Evolutionary conservation across 2,888 invertebrate genomes (phyloP).

Genomic region (Euspilapteryx auroguttella): DNA sequence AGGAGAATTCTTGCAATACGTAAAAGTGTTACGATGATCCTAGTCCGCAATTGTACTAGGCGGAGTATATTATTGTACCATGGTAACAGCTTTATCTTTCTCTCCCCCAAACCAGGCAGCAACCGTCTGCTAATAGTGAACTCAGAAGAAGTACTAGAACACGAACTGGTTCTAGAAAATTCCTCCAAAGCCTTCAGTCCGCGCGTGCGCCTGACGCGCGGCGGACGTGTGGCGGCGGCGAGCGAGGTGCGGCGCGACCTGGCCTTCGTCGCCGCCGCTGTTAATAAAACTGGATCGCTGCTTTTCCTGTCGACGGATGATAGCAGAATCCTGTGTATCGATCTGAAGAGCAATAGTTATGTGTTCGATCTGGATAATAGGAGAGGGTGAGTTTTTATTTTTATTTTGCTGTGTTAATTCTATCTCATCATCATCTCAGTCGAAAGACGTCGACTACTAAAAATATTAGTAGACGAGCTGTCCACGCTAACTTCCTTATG

Average conservation of each 20-base stretch:
- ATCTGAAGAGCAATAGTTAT: constrained; percentile 30
- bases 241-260: constrained; percentile 27
- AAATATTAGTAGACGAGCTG: no score
- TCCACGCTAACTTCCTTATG: no score
- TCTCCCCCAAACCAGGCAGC: no score
- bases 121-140: constrained; percentile 40
- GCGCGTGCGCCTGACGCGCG: constrained; percentile 19
- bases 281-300: constrained; percentile 37
- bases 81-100: no score
- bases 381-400: constrained; percentile 30
- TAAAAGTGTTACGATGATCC: no score
- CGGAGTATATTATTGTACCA: no score
- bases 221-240: constrained; percentile 21
- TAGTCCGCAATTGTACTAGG: no score
- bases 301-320: constrained; percentile 46
- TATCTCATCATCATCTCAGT: no score
- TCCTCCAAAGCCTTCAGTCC: constrained; percentile 12
- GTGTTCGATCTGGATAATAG: constrained; percentile 42
- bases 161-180: constrained; percentile 21
- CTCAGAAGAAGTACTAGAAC: constrained; percentile 28
- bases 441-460: no score
- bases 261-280: constrained; percentile 30
- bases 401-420: no score
- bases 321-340: constrained; percentile 35
- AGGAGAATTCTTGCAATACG: no score